Base-by-base conservation (phyloP, 2,797 vertebrate species). In the Hydrophis major region DNA sequence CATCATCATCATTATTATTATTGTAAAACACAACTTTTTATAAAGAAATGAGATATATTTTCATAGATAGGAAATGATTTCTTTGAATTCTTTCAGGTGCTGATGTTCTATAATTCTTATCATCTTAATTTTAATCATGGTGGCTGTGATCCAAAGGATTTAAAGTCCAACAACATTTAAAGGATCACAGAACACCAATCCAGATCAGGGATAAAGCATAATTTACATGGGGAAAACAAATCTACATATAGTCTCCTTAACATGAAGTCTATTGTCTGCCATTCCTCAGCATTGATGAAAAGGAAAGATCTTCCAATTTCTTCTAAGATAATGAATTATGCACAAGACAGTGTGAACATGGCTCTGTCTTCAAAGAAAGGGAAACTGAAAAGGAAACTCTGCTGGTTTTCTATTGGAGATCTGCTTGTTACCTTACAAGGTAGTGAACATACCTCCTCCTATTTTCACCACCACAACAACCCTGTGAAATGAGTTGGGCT, bases 1-100 rank as follows among this genome's bases (percentile, higher is more conserved):
- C 18, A 10, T 42, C 42, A 42, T 42, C 42, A 42, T 42, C 42
- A 42, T 61, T 22, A 89, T 90, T 89, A 22, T 93, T 86, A 90
- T 94, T 90, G 83, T 87, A 95, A 93, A 94, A 59, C 94, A 95
- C 94, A 93, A 0, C 0, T 47, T 57, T 47, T 74, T 91, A 90
- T 60, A 93, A 94, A 94, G 78, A 22, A 93, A 42, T 27, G 12
- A 22, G 1, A 32, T 93, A 14, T 88, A 87, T 92, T 95, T 86
- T 61, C 66, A 42, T 93, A 89, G 92, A 42, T 0, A 0, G 88
- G 83, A 88, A 88, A 55, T 56, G 53, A 37, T 86, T 37, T 59
- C 91, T 20, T 0, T 78, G 74, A 22, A 78, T 42, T 78, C 3
- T 42, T 78, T 78, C n/a, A 56, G 22, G 25, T 74, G 53, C 25